Percentiles rank a stretch among this genome's conserved stretches.
phyloP scores from a whole-genome alignment of 2,888 invertebrate genomes.

The Apotomis turbidana region DNA sequence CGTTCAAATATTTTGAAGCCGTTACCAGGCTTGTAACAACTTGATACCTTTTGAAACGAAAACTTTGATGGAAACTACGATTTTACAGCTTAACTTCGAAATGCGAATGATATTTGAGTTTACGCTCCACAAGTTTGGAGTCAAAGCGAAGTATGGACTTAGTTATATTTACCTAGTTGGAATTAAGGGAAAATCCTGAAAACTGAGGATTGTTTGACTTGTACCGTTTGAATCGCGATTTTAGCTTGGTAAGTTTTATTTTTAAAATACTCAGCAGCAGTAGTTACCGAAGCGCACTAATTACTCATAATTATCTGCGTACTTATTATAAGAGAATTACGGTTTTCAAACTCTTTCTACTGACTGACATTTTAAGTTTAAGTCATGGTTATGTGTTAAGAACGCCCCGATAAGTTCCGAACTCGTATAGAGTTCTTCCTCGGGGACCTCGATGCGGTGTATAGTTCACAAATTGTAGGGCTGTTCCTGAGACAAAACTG shows the following conservation, averaged over 20 bases:
- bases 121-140: slow-evolving; percentile 15
- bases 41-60: slow-evolving; percentile 19
- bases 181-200: background rate
- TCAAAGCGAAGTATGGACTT: slow-evolving; percentile 6
- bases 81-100: slow-evolving; percentile 13
- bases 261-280: too few relatives aligned
- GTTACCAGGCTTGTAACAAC: slow-evolving; percentile 1
- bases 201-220: background rate
- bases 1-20: slow-evolving; percentile 19
- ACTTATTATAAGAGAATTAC: too few relatives aligned
- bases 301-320: too few relatives aligned
- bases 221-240: background rate
- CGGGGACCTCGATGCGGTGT: too few relatives aligned
- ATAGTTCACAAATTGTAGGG: too few relatives aligned
- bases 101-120: slow-evolving; percentile 11
- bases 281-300: too few relatives aligned
- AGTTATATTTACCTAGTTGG: background rate
- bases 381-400: too few relatives aligned
- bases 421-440: too few relatives aligned
- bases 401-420: too few relatives aligned
- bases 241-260: background rate
- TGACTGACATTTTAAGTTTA: too few relatives aligned
- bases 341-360: too few relatives aligned
- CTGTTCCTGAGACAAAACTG: too few relatives aligned
- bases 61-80: slow-evolving; percentile 20